Conservation (phyloP, 1,140 invertebrate species). For the Wiebesia pumilae region DNA sequence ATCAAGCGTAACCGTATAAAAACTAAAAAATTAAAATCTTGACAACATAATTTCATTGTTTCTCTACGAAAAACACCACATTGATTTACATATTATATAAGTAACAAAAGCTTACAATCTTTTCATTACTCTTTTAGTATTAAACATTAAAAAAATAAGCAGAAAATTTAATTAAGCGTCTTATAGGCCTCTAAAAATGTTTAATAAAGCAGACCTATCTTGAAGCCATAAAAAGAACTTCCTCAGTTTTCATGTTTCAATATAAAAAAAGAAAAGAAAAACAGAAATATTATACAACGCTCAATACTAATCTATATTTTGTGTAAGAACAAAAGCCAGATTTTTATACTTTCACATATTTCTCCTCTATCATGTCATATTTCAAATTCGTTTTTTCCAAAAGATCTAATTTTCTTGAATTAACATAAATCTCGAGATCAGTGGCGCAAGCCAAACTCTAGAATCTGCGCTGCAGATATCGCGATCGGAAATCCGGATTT, state of each 20-base stretch:
- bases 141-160: neutral
- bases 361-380: neutral
- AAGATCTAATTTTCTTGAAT: constrained; percentile 32
- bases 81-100: constrained; percentile 3
- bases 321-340: too few species aligned
- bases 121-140: neutral
- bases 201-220: constrained; percentile 21
- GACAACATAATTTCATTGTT: neutral
- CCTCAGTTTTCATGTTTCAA: constrained; percentile 22
- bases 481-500: neutral
- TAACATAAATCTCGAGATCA: constrained; percentile 28
- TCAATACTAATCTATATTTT: too few species aligned
- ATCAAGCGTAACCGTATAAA: neutral
- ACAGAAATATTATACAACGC: neutral
- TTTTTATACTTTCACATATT: neutral
- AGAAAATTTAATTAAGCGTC: constrained; percentile 15
- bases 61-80: neutral
- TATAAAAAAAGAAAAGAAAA: constrained; percentile 10
- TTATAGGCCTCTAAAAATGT: neutral
- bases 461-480: neutral
- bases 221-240: constrained; percentile 21
- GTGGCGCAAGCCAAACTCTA: neutral
- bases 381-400: neutral
- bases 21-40: neutral
- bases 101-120: neutral